A percentile compares a stretch with the other conserved stretches of the same genome.
phyloP scores from a whole-genome alignment of 2,797 vertebrate species.

The Tokudaia muenninki region DNA sequence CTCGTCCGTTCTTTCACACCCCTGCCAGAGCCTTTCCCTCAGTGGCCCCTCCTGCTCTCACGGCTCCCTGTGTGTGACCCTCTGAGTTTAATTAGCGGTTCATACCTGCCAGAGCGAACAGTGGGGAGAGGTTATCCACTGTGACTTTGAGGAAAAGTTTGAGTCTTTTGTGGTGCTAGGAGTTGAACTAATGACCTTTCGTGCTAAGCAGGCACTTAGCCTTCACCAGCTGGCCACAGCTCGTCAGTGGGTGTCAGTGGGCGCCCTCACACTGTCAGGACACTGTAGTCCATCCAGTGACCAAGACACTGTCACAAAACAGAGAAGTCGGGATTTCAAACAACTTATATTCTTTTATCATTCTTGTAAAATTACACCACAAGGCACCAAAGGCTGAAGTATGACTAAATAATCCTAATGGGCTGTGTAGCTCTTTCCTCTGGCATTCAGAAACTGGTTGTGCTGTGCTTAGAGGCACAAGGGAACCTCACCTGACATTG shows the following conservation, averaged over 20 bases:
- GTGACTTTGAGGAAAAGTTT: neutral
- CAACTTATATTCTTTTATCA: neutral
- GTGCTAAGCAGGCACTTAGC: neutral
- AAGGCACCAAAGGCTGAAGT: neutral
- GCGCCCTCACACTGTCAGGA: neutral
- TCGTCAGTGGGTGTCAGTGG: neutral
- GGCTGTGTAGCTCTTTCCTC: neutral
- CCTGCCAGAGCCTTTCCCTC: no score
- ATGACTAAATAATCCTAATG: neutral
- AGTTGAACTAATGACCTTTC: neutral
- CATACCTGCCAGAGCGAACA: neutral
- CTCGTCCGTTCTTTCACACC: neutral
- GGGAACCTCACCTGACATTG: neutral
- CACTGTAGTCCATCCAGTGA: neutral
- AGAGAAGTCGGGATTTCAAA: conserved; percentile 1
- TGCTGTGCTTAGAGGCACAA: neutral
- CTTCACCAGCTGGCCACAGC: neutral
- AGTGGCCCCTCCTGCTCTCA: neutral
- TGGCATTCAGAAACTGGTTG: neutral
- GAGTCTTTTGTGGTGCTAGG: neutral
- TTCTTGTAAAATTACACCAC: neutral
- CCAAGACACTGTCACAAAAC: neutral
- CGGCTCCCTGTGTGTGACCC: neutral
- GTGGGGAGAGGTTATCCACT: neutral
- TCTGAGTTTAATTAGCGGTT: neutral